A percentile compares a stretch with the other conserved stretches of the same genome.
Evolutionary conservation across 35 echinoderm and acorn worm species (phyloP).

Genomic region (Apostichopus parvimensis): DNA sequence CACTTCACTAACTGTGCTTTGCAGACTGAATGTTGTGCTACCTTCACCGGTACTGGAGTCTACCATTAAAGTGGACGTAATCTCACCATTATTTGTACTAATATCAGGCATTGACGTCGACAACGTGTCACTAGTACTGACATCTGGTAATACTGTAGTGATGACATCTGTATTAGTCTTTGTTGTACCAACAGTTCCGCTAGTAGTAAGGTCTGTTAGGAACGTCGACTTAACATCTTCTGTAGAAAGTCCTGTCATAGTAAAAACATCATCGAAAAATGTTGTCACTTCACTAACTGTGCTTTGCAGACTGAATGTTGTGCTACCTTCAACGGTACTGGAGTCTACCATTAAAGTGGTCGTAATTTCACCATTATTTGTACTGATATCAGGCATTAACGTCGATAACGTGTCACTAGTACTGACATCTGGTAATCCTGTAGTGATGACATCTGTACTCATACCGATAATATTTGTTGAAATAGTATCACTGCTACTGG

Average conservation of each 20-base stretch:
- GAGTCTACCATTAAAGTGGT: background rate
- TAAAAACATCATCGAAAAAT: no score
- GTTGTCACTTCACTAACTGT: no score
- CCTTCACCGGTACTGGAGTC: background rate
- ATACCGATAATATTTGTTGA: no score
- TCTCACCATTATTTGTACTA: no score
- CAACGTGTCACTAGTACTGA: no score
- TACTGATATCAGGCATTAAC: no score
- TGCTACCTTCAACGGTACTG: background rate
- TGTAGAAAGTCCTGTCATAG: background rate
- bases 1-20: no score
- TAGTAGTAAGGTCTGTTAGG: background rate
- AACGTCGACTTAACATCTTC: background rate
- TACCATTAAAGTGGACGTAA: background rate
- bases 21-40: background rate
- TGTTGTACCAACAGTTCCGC: no score
- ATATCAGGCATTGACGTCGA: no score
- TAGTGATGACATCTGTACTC: background rate
- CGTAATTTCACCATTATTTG: background rate
- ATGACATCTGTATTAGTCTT: background rate
- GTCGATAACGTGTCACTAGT: no score
- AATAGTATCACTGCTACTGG: background rate
- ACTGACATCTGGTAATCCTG: background rate
- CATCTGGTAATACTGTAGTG: background rate
- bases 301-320: background rate